Conservation (phyloP, 2,888 invertebrate species). For the Mesodorylaimus sp. region DNA sequence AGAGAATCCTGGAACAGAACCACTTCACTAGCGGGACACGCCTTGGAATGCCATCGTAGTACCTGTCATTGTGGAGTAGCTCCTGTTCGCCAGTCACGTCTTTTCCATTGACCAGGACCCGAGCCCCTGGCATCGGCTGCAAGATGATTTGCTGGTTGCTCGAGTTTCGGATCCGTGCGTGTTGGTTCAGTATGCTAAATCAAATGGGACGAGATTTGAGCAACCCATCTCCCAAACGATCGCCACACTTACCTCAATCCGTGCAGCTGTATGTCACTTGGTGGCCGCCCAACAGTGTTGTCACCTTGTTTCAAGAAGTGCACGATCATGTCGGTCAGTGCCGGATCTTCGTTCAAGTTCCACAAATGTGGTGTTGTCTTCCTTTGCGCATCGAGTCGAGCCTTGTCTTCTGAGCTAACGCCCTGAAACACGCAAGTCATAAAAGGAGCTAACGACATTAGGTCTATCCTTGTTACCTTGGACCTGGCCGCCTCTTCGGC, state of each 20-base stretch:
- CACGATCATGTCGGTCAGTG: slow-evolving; percentile 38
- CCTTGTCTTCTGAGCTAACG: background rate
- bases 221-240: background rate
- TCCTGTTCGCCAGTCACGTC: slow-evolving; percentile 32
- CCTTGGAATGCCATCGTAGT: background rate
- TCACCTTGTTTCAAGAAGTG: slow-evolving; percentile 37
- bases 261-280: slow-evolving; percentile 33
- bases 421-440: background rate
- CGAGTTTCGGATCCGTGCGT: slow-evolving; percentile 34
- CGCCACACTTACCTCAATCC: slow-evolving; percentile 34
- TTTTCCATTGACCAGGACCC: slow-evolving; percentile 39
- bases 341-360: slow-evolving; percentile 42
- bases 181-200: slow-evolving; percentile 36
- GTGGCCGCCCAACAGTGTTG: slow-evolving; percentile 28
- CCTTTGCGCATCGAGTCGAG: slow-evolving; percentile 27
- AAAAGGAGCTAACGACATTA: background rate
- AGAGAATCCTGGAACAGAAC: slow-evolving; percentile 32
- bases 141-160: slow-evolving; percentile 21
- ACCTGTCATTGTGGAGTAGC: slow-evolving; percentile 40
- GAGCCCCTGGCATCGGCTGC: slow-evolving; percentile 31
- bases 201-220: slow-evolving; percentile 1
- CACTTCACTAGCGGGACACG: background rate
- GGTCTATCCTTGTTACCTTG: slow-evolving; percentile 14
- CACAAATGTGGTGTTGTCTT: slow-evolving; percentile 37
- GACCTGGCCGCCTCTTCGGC: slow-evolving; percentile 19